Percentiles rank a stretch among this genome's conserved stretches.
phyloP scores from a whole-genome alignment of 2,113 vertebrate species.

The Hucho hucho region DNA sequence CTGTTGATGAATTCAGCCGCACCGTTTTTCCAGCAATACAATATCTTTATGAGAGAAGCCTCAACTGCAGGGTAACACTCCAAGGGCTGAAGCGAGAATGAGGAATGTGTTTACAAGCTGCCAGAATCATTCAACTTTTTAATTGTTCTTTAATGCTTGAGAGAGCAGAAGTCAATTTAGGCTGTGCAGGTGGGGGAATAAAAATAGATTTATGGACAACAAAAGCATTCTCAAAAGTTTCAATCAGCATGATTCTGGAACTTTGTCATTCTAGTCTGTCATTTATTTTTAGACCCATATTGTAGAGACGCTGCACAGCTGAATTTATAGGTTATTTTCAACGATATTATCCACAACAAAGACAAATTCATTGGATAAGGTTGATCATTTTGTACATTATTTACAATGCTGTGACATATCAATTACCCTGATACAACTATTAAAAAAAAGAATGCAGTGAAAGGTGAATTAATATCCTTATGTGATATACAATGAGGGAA shows the following conservation, averaged over 20 bases:
- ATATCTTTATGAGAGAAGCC: slow-evolving; percentile 32
- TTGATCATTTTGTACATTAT: neutral
- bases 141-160: slow-evolving; percentile 37
- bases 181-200: slow-evolving; percentile 44
- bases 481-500: too few relatives aligned
- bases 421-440: too few relatives aligned
- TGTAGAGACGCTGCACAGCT: neutral
- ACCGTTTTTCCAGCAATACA: slow-evolving; percentile 38
- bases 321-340: slow-evolving; percentile 14
- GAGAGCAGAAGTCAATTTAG: slow-evolving; percentile 20
- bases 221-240: slow-evolving; percentile 19
- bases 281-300: slow-evolving; percentile 11
- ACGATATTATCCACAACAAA: slow-evolving; percentile 1
- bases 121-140: slow-evolving; percentile 31
- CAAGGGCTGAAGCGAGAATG: slow-evolving; percentile 18
- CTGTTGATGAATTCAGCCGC: slow-evolving; percentile 33
- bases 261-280: slow-evolving; percentile 7
- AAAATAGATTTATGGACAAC: slow-evolving; percentile 26
- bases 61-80: slow-evolving; percentile 44
- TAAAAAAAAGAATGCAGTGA: neutral
- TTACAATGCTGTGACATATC: neutral
- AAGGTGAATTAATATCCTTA: neutral
- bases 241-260: neutral
- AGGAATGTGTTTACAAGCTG: slow-evolving; percentile 31
- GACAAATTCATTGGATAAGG: slow-evolving; percentile 19